Evolutionary conservation across 2,113 vertebrate species (phyloP), one percentile per base, ranked within the genome.

Genomic region (Lagopus leucura): DNA sequence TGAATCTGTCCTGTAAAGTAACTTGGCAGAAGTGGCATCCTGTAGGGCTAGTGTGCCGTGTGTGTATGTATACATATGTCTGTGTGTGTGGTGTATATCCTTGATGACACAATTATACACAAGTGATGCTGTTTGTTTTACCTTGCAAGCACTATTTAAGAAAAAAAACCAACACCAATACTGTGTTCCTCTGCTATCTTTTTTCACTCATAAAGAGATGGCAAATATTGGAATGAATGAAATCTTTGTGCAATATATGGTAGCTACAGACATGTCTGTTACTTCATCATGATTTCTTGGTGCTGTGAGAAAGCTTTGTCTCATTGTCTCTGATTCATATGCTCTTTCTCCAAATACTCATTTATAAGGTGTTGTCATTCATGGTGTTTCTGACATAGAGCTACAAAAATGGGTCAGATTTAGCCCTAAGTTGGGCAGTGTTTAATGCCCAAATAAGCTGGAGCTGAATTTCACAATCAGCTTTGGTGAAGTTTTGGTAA

Each of bases 111-210:
- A 11, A 0, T 19, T 61, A 11, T 50, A 38, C 76, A 43, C 60
- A 32, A 32, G 43, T 42, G 38, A 6, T 63, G 34, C 83, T 86
- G 47, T 92, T 65, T 79, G 89, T 91, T 58, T 64, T 55, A 0
- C 67, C 25, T 14, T 85, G 82, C 45, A 69, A 89, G 66, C 86
- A 80, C 47, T 85, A 82, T 80, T 92, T 87, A 85, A 96, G 92
- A 8, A 57, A 30, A 63, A 28, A 64, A 55, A 55, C 20, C 24
- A 58, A 17, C 78, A 50, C 47, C 55, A 57, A 25, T 25, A 5
- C 1, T 7, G n/a, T 79, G 71, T 58, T 75, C 54, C 66, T 95
- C 74, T 78, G 0, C 86, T 89, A 34, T 24, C 40, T 92, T 69
- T 79, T 64, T 63, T 87, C 12, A 0, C 78, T 57, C 16, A 73